Conservation (phyloP, 2,113 vertebrate species). For the Perccottus glenii region DNA sequence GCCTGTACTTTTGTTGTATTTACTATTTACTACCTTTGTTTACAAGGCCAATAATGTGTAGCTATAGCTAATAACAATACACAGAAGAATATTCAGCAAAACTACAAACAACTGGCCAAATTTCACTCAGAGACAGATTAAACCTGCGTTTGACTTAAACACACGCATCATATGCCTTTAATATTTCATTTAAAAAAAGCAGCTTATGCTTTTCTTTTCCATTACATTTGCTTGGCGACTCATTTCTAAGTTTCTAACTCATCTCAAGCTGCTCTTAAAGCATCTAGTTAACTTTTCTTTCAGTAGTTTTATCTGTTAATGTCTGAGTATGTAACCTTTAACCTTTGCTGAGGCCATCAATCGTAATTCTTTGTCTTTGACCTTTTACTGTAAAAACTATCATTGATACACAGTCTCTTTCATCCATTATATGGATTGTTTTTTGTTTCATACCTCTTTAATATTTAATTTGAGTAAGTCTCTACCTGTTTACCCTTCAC, state of each 20-base stretch:
- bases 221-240: background rate
- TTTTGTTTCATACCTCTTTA: constrained; percentile 10
- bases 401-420: too few relatives aligned
- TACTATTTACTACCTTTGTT: too few relatives aligned
- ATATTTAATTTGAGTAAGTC: constrained; percentile 34
- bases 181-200: too few relatives aligned
- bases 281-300: background rate
- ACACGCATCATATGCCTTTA: too few relatives aligned
- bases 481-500: background rate
- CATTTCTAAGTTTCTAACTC: background rate
- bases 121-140: too few relatives aligned
- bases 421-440: background rate
- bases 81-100: background rate
- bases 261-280: background rate
- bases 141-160: too few relatives aligned
- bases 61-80: background rate
- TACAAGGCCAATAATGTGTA: too few relatives aligned
- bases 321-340: constrained; percentile 4
- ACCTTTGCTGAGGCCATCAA: constrained; percentile 5
- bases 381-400: background rate
- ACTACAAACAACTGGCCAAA: background rate
- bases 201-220: too few relatives aligned
- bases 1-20: too few relatives aligned
- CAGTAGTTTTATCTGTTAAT: background rate
- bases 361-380: background rate